Percentiles rank a stretch among this genome's conserved stretches.
phyloP scores from a whole-genome alignment of 2,113 vertebrate genomes.

The Heliornis fulica region DNA sequence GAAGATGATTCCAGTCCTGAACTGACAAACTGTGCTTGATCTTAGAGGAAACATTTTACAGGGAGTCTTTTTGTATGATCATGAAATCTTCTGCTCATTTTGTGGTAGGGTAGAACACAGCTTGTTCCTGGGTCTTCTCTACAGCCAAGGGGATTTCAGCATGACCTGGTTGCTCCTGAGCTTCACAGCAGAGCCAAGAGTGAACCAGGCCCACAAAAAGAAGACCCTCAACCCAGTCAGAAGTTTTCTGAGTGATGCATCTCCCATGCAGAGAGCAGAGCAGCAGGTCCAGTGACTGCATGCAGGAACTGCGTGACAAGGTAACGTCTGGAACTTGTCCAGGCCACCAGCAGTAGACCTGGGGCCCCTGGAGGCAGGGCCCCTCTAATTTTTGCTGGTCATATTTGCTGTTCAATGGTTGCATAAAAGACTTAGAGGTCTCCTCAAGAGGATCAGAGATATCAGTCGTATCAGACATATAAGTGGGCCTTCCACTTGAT shows the following conservation, averaged over 20 bases:
- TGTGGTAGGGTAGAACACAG: neutral
- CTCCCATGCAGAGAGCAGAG: neutral
- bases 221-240: neutral
- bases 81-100: neutral
- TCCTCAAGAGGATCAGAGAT: too few relatives aligned
- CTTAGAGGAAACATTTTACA: neutral
- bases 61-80: neutral
- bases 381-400: too few relatives aligned
- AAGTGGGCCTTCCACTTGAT: too few relatives aligned
- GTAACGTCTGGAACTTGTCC: neutral
- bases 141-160: neutral
- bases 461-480: too few relatives aligned
- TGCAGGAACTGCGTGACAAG: fast-evolving
- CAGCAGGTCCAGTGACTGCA: neutral
- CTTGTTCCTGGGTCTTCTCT: neutral
- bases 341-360: neutral
- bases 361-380: too few relatives aligned
- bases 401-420: too few relatives aligned
- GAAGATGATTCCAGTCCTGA: neutral
- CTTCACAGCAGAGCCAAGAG: neutral
- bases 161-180: neutral
- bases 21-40: neutral
- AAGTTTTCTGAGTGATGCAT: neutral
- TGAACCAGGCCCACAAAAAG: neutral
- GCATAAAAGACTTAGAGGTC: too few relatives aligned